Evolutionary conservation across 2,888 invertebrate genomes (phyloP), one percentile per base, ranked within the genome.

Genomic region (Microplitis deprimator): DNA sequence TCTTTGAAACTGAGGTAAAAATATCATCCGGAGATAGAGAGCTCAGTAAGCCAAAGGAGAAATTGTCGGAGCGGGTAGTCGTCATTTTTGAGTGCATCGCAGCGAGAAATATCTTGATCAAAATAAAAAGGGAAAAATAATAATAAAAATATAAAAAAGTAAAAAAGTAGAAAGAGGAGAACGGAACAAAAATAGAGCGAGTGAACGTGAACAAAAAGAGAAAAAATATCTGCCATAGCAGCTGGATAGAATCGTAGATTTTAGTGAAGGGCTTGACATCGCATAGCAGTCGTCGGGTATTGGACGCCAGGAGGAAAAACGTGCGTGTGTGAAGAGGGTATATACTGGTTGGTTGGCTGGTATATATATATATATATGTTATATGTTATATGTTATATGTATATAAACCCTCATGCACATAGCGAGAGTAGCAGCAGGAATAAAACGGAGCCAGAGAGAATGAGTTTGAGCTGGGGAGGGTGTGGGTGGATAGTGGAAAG

Each of bases 401-500:
- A 59, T 67, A 29, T 29, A 29, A 29, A 29, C 29, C 29, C 29
- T 29, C 29, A 29, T 29, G 29, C 29, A 29, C 29, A 29, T 29
- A 29, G 29, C 29, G 29, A 29, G 75, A 72, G 71, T 38, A 40
- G 60, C 79, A 79, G 73, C 72, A 70, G 74, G 75, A 20, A 69
- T 61, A n/a, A 59, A 17, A 41, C 20, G 68, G 17, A 73, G 68
- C 29, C 29, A 50, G 38, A n/a, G 73, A 75, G 69, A 76, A 64
- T 68, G 70, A 67, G 69, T 73, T 67, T 74, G 71, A 69, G 75
- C 7, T 71, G 62, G 73, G 38, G 76, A 59, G 65, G 67, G 76
- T 75, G 68, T 78, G 74, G 61, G 79, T 69, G 40, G 77, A 74
- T 78, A 77, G 79, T 79, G 76, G 79, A 78, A 78, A 79, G 79